Evolutionary conservation across 2,797 vertebrate species (phyloP).

Genomic region (Tolypeutes matacus): DNA sequence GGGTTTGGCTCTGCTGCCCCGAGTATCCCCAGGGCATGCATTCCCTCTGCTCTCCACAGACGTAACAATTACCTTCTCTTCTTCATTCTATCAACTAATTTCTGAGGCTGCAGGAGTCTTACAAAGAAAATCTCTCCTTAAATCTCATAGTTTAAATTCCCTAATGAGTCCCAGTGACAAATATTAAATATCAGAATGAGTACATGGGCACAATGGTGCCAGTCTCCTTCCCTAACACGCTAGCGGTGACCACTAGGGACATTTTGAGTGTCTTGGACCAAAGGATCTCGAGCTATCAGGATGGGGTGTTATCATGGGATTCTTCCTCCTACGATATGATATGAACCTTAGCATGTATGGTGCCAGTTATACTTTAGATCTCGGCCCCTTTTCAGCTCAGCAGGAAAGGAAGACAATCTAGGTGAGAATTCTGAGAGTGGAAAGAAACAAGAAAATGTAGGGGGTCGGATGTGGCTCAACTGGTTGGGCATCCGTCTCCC

Average conservation of each 20-base stretch:
- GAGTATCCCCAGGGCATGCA: not conserved
- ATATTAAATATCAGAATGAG: not conserved
- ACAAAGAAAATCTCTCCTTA: not conserved
- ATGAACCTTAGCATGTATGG: not conserved
- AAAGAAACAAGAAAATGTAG: not conserved
- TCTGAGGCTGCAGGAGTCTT: not conserved
- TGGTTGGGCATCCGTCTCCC: too few relatives aligned
- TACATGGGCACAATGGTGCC: not conserved
- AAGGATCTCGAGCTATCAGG: not conserved
- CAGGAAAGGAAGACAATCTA: not conserved
- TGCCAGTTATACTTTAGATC: too few relatives aligned
- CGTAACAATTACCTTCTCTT: not conserved
- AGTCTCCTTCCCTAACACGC: too few relatives aligned
- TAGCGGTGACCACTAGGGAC: not conserved
- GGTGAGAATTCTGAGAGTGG: not conserved
- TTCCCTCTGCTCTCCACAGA: not conserved
- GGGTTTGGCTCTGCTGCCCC: not conserved
- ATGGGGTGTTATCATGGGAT: not conserved
- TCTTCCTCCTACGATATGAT: not conserved
- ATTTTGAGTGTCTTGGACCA: not conserved
- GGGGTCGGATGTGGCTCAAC: too few relatives aligned
- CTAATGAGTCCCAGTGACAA: not conserved
- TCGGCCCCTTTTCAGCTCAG: not conserved
- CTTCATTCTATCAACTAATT: not conserved
- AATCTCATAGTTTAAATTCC: not conserved